Evolutionary conservation across 37 sponge, comb jelly and placozoan species (phyloP).

Genomic region (Oopsacas minuta): DNA sequence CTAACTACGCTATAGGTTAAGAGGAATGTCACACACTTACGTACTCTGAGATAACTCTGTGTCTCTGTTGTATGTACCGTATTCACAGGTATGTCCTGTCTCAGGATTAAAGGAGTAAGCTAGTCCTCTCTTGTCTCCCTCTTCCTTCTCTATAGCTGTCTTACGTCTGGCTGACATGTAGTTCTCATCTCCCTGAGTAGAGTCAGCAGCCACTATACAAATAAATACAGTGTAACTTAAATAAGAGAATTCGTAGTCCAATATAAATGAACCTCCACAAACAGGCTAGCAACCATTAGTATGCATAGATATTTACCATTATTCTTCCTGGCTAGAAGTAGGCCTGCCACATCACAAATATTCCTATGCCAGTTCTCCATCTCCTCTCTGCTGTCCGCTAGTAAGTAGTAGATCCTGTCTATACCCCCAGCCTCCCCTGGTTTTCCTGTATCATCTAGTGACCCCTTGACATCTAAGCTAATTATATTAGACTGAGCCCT

Average conservation of each 20-base stretch:
- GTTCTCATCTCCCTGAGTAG: not conserved
- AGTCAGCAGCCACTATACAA: slow-evolving; percentile 6
- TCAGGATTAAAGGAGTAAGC: not conserved
- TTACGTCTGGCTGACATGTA: not conserved
- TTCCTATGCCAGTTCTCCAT: not conserved
- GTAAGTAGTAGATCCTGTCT: not conserved
- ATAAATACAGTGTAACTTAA: too few relatives aligned
- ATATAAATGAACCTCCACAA: too few relatives aligned
- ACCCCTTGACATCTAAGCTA: not conserved
- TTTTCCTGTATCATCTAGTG: not conserved
- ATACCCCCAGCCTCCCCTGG: not conserved
- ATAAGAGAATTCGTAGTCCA: too few relatives aligned
- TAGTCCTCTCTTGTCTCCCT: not conserved
- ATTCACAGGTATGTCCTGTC: not conserved
- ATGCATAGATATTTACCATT: not conserved
- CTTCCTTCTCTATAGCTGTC: slow-evolving; percentile 5
- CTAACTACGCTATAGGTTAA: too few relatives aligned
- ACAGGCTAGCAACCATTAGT: too few relatives aligned
- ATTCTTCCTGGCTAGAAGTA: not conserved
- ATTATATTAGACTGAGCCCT: not conserved
- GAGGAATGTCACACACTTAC: too few relatives aligned
- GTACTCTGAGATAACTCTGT: not conserved
- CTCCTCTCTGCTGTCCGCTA: slow-evolving; percentile 13
- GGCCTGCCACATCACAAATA: not conserved
- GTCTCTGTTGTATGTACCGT: not conserved